phyloP scores from a whole-genome alignment of 1,140 invertebrate genomes.

The Berghia stephanieae region DNA sequence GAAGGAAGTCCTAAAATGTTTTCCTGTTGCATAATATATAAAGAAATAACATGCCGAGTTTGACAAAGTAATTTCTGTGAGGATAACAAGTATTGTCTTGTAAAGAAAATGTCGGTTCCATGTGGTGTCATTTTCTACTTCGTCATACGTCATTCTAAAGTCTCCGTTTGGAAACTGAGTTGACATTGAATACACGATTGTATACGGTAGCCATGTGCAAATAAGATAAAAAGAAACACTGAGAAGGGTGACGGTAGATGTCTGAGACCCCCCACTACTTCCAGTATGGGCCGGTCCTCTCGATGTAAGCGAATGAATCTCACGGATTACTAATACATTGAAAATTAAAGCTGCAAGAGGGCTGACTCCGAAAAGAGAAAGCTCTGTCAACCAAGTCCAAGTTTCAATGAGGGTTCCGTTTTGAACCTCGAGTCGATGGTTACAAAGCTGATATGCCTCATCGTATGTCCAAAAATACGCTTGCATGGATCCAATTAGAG shows the following conservation, averaged over 20 bases:
- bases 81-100: constrained; percentile 50
- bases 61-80: constrained; percentile 61
- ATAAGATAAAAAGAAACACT: constrained; percentile 65
- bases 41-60: constrained; percentile 65
- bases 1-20: constrained; percentile 55
- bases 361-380: constrained; percentile 55
- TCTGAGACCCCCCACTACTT: constrained; percentile 34
- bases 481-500: constrained; percentile 53
- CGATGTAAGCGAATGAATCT: constrained; percentile 50
- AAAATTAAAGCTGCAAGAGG: constrained; percentile 58
- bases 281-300: constrained; percentile 43
- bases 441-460: constrained; percentile 40
- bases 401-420: constrained; percentile 45
- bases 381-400: constrained; percentile 62
- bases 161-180: constrained; percentile 42
- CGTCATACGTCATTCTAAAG: constrained; percentile 20
- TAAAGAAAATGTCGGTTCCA: constrained; percentile 58
- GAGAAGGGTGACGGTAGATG: constrained; percentile 61
- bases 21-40: constrained; percentile 62
- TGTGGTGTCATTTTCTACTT: constrained; percentile 40
- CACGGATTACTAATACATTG: constrained; percentile 61
- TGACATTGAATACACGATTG: constrained; percentile 57
- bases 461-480: constrained; percentile 62
- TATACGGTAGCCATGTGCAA: constrained; percentile 60
- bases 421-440: constrained; percentile 38